Conservation (phyloP, 2,797 vertebrate genomes). For the Nothura maculosa region DNA sequence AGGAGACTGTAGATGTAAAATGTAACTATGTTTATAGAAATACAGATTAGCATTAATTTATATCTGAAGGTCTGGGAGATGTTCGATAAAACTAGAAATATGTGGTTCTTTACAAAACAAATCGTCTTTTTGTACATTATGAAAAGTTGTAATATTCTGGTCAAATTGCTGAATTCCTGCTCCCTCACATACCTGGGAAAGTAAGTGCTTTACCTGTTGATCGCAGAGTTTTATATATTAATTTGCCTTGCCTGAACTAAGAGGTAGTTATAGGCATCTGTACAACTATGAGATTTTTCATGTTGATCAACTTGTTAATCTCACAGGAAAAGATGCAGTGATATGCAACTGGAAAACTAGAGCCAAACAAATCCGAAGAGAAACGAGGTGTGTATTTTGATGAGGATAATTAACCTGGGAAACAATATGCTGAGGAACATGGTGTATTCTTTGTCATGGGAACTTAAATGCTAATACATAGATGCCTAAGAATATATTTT, state of each 20-base stretch:
- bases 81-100: background rate
- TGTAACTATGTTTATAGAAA: slow-evolving; percentile 2
- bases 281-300: background rate
- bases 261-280: background rate
- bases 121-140: background rate
- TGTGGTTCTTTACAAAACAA: background rate
- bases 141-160: background rate
- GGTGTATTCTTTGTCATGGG: background rate
- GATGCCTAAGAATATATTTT: background rate
- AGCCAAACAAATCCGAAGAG: background rate
- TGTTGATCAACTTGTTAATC: background rate
- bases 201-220: background rate
- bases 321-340: background rate
- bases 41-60: background rate
- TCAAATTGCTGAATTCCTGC: background rate
- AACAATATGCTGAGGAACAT: background rate
- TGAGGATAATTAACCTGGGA: background rate
- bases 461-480: background rate
- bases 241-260: background rate
- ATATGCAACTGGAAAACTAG: background rate
- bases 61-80: background rate
- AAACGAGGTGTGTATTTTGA: background rate
- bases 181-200: background rate
- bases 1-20: background rate
- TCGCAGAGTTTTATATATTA: background rate